Percentiles rank a stretch among this genome's conserved stretches.
phyloP scores from a whole-genome alignment of 2,888 invertebrate species.

The Entomobrya multifasciata region DNA sequence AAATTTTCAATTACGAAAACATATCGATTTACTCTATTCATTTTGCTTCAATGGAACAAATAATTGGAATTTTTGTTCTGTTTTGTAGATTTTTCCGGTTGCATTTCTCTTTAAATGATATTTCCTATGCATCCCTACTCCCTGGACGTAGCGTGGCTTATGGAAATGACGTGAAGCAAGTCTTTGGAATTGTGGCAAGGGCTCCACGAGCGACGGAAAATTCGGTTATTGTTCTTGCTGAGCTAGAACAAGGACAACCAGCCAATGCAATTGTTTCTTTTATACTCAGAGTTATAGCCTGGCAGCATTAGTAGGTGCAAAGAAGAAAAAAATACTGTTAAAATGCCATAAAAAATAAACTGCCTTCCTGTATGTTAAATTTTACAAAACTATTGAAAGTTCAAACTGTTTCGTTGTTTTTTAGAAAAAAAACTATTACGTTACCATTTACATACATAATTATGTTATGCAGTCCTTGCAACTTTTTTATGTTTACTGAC shows the following conservation, averaged over 20 bases:
- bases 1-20: background rate
- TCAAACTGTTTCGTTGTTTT: slow-evolving; percentile 50
- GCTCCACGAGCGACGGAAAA: slow-evolving; percentile 76
- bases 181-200: slow-evolving; percentile 78
- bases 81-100: slow-evolving; percentile 78
- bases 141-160: slow-evolving; percentile 76
- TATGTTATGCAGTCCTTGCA: slow-evolving; percentile 21
- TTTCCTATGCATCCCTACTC: slow-evolving; percentile 76
- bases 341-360: slow-evolving; percentile 8
- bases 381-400: slow-evolving; percentile 53
- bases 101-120: slow-evolving; percentile 77
- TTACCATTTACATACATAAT: slow-evolving; percentile 15
- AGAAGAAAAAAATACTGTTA: background rate
- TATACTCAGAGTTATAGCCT: slow-evolving; percentile 78
- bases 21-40: background rate
- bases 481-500: background rate
- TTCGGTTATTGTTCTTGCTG: slow-evolving; percentile 78
- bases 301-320: slow-evolving; percentile 72
- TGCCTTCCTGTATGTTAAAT: slow-evolving; percentile 35
- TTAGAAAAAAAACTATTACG: slow-evolving; percentile 11
- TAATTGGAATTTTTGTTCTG: background rate
- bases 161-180: slow-evolving; percentile 75
- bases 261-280: slow-evolving; percentile 79
- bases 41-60: background rate
- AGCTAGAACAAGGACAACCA: slow-evolving; percentile 78